Conservation (phyloP, 2,797 vertebrate species). For the Botia almorhae region DNA sequence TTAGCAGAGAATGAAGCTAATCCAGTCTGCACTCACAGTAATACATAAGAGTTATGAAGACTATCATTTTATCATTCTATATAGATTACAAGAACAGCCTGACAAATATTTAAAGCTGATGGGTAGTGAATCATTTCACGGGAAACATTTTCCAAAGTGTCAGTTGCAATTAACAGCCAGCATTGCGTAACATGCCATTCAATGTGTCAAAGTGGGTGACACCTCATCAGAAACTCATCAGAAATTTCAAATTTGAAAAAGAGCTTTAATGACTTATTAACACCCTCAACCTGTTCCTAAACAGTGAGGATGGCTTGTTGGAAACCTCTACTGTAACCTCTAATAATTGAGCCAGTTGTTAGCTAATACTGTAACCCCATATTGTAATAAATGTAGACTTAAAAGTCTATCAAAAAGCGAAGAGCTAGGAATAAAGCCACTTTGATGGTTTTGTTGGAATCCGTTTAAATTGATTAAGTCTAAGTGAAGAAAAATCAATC, state of each 20-base stretch:
- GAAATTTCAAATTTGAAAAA: conserved; percentile 33
- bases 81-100: conserved; percentile 70
- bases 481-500: background rate
- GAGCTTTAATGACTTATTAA: conserved; percentile 33
- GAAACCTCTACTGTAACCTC: background rate
- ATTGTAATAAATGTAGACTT: background rate
- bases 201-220: conserved; percentile 62
- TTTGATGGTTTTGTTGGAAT: background rate
- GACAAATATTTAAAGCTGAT: conserved; percentile 77
- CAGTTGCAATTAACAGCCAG: conserved; percentile 84
- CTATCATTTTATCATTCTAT: conserved; percentile 68
- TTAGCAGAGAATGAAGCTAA: background rate
- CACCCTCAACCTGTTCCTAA: conserved; percentile 25
- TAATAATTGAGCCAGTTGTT: too few relatives aligned
- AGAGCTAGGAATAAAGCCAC: background rate
- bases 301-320: conserved; percentile 14
- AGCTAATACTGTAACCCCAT: background rate
- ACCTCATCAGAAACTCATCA: too few relatives aligned
- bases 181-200: conserved; percentile 82
- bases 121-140: conserved; percentile 83
- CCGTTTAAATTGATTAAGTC: background rate
- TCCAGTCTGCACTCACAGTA: background rate
- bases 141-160: conserved; percentile 83
- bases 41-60: conserved; percentile 7
- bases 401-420: background rate